Evolutionary conservation across 2,888 invertebrate genomes (phyloP).

Genomic region (Lycaena phlaeas): DNA sequence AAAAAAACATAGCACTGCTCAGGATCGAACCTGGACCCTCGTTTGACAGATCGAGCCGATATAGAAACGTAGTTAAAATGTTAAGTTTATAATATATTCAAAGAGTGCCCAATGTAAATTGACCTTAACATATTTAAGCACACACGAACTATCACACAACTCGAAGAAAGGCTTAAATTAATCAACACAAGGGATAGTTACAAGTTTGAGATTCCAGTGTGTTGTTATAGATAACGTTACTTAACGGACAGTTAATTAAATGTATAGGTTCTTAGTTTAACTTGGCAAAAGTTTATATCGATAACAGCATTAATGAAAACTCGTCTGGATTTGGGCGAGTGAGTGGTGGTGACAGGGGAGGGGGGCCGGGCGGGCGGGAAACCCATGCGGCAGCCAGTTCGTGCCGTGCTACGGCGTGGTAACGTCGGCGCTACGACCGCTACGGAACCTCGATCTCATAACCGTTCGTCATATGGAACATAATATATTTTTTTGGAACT

Average conservation of each 20-base stretch:
- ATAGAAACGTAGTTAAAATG: no score
- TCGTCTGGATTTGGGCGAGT: conserved; percentile 61
- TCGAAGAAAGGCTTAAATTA: neutral
- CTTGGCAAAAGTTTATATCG: conserved; percentile 60
- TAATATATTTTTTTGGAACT: conserved; percentile 6
- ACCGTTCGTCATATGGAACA: neutral
- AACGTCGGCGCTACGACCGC: conserved; percentile 37
- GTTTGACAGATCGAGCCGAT: no score
- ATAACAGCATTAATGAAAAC: conserved; percentile 71
- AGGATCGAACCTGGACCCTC: no score
- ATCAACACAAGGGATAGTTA: conserved; percentile 14
- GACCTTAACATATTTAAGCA: neutral
- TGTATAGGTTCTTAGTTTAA: conserved; percentile 54
- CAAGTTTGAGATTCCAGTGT: conserved; percentile 31
- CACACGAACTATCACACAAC: conserved; percentile 8
- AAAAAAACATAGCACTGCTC: no score
- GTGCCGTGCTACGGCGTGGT: conserved; percentile 41
- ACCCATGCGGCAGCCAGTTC: conserved; percentile 44
- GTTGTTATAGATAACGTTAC: conserved; percentile 43
- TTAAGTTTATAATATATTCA: neutral
- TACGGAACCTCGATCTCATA: conserved; percentile 7
- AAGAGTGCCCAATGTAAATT: neutral
- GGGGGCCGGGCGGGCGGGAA: conserved; percentile 43
- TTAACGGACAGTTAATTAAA: conserved; percentile 68
- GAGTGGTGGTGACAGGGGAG: conserved; percentile 55